phyloP scores from a whole-genome alignment of 2,888 invertebrate species.

The Harpalus rufipes region DNA sequence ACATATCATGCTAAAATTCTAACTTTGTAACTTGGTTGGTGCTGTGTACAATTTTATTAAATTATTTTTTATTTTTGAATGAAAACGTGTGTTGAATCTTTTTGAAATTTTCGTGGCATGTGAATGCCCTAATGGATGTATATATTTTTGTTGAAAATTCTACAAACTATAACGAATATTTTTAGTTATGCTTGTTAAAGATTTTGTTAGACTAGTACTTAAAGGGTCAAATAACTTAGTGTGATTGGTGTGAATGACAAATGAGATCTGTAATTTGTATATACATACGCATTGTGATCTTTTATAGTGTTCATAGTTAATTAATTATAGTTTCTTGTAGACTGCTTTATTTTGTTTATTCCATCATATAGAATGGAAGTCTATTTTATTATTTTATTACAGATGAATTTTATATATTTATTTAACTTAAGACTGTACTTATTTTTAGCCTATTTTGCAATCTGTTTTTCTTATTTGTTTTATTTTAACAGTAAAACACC shows the following conservation, averaged over 20 bases:
- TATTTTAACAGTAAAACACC: slow-evolving; percentile 65
- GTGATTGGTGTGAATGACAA: slow-evolving; percentile 38
- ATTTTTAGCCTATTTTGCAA: slow-evolving; percentile 60
- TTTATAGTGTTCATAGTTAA: slow-evolving; percentile 62
- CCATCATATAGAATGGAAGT: slow-evolving; percentile 48
- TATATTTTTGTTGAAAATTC: slow-evolving; percentile 59
- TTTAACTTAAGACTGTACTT: slow-evolving; percentile 65
- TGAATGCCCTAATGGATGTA: slow-evolving; percentile 63
- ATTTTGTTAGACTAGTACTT: slow-evolving; percentile 64
- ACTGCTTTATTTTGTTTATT: slow-evolving; percentile 65
- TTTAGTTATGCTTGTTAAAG: slow-evolving; percentile 63
- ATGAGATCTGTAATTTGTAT: slow-evolving; percentile 56
- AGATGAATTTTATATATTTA: slow-evolving; percentile 60
- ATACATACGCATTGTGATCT: slow-evolving; percentile 67
- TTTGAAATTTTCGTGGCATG: slow-evolving; percentile 66
- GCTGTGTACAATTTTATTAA: slow-evolving; percentile 60
- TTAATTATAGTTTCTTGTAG: slow-evolving; percentile 57
- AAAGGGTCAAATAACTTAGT: slow-evolving; percentile 34
- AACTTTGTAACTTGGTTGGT: slow-evolving; percentile 61
- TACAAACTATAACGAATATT: slow-evolving; percentile 55
- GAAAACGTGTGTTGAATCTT: slow-evolving; percentile 57
- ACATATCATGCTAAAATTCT: slow-evolving; percentile 31
- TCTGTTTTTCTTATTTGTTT: slow-evolving; percentile 50
- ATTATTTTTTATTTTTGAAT: slow-evolving; percentile 61
- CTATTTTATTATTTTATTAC: slow-evolving; percentile 25